Evolutionary conservation across 1,140 invertebrate genomes (phyloP).

Genomic region (Chrysomallon squamiferum): DNA sequence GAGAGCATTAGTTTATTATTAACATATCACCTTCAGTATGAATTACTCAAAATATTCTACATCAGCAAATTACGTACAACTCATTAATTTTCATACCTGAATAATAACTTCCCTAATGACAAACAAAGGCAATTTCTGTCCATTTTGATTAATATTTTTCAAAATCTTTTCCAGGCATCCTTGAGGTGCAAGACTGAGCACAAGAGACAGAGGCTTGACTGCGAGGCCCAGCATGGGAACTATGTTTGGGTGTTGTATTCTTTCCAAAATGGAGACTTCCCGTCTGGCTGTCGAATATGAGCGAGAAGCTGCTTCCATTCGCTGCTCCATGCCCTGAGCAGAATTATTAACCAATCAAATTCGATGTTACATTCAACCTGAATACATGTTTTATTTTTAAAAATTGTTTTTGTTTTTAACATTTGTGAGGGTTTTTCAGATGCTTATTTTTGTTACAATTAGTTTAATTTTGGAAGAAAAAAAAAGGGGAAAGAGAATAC

Average conservation of each 20-base stretch:
- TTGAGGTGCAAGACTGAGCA: conserved; percentile 89
- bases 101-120: conserved; percentile 85
- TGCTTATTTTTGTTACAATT: too few species aligned
- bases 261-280: conserved; percentile 88
- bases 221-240: conserved; percentile 83
- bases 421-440: too few species aligned
- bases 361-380: too few species aligned
- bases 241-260: conserved; percentile 88
- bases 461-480: too few species aligned
- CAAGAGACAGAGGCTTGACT: conserved; percentile 89
- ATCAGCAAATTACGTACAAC: too few species aligned
- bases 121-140: conserved; percentile 79
- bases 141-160: conserved; percentile 81
- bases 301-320: conserved; percentile 76
- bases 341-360: neutral
- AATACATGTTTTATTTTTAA: too few species aligned
- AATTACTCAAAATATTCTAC: too few species aligned
- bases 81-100: too few species aligned
- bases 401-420: too few species aligned
- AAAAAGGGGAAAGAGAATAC: too few species aligned
- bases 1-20: too few species aligned
- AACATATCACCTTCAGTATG: too few species aligned
- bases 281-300: conserved; percentile 95
- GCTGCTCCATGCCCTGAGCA: conserved; percentile 34
- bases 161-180: conserved; percentile 87